Evolutionary conservation across 2,113 vertebrate genomes (phyloP), one percentile per base, ranked within the genome.

Genomic region (Podarcis cretensis): DNA sequence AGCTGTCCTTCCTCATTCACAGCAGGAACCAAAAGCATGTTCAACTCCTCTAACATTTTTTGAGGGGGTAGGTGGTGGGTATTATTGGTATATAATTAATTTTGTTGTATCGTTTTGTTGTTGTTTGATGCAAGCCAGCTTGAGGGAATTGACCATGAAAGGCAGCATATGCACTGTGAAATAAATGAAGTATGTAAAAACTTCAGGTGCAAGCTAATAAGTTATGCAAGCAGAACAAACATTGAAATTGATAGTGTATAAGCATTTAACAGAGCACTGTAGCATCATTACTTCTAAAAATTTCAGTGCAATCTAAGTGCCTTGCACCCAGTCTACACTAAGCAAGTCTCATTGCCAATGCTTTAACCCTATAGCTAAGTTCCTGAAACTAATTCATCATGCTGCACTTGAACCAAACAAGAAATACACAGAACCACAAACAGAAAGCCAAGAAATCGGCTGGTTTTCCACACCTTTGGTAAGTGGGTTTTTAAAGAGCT

Each of bases 371-470:
- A 90, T 93, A 99, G 98, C 89, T 2, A 95, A 84, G 63, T 98
- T 98, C 92, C 93, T 98, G 63, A 94, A 97, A 25, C 92, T 97
- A 32, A 96, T 98, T 90, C 97, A 97, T 78, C 95, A 91, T 0
- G 97, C 97, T 57, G 95, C 90, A 13, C 88, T 94, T 88, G 97
- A 96, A 83, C 98, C 98, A 54, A 97, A 93, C n/a, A 97, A 96
- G 94, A 99, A 98, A 92, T 98, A 98, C 20, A 14, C 94, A 2
- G 91, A 93, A 89, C 98, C 98, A 35, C 96, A 97, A 95, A 99
- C 98, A 0, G 98, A 97, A 94, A 97, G 97, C 91, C 98, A 99
- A 85, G 98, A 98, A 96, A 97, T 98, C 40, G 98, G 98, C 86
- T 99, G 98, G 99, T 86, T 97, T 37, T 95, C 97, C 1, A 90